Evolutionary conservation across 2,888 invertebrate species (phyloP), one percentile per base, ranked within the genome.

Genomic region (Xestia ashworthii): DNA sequence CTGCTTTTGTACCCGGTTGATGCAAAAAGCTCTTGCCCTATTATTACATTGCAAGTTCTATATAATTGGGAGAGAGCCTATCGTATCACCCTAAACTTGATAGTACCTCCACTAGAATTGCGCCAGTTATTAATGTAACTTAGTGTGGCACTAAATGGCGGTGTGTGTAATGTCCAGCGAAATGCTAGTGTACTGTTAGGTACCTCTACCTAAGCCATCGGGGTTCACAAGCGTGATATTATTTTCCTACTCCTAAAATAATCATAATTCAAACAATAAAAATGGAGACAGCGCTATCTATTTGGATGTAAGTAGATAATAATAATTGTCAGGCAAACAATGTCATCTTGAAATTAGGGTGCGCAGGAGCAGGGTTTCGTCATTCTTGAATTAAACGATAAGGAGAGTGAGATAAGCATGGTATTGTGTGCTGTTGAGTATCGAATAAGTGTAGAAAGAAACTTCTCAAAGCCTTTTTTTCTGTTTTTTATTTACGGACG

Each of bases 311-410:
- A 25, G 25, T 19, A 76, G 82, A 82, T 84, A 79, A 72, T 76
- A 77, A 69, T 58, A 67, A 72, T 74, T 64, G 78, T 81, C 78
- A 66, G 62, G 55, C 77, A 83, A 81, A 87, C 84, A 87, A 50
- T 77, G 80, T 82, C 85, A 81, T 84, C 81, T 80, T 58, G 62
- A 75, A 88, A 85, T 86, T 89, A 71, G 83, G 80, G 78, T 87
- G 84, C 73, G 80, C 78, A 77, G 80, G 78, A 80, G 78, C 65
- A 79, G 50, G 46, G 53, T 88, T 84, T 84, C 81, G 72, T 85
- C 81, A 81, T 69, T 50, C 55, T 60, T 3, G 77, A 80, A 85
- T 80, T 79, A 71, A 76, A 86, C 84, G 84, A 86, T 87, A 86
- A 82, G 64, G 76, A 8, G 4, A 22, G 44, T 82, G 73, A 78